Evolutionary conservation across 2,888 invertebrate species (phyloP).

Genomic region (Campopleginae sp.): DNA sequence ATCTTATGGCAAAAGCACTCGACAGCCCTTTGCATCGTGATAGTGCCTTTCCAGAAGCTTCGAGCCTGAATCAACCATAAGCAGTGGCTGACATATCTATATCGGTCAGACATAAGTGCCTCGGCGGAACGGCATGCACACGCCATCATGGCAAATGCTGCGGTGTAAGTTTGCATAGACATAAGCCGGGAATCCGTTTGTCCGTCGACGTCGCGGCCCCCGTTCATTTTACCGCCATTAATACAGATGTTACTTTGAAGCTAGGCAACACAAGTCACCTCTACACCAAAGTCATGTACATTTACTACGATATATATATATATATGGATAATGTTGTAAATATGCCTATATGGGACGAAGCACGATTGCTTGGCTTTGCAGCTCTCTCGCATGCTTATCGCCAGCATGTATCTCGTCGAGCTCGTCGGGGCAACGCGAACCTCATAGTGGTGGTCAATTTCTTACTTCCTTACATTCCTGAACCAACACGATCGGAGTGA

Average conservation of each 20-base stretch:
- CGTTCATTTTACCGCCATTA: constrained; percentile 65
- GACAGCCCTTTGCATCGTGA: background rate
- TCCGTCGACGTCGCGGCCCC: constrained; percentile 56
- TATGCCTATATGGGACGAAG: constrained; percentile 18
- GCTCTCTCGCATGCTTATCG: constrained; percentile 67
- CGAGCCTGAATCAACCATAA: constrained; percentile 12
- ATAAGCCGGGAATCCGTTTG: constrained; percentile 35
- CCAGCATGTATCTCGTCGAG: constrained; percentile 55
- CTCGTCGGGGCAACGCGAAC: constrained; percentile 26
- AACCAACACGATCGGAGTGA: background rate
- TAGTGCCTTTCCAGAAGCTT: constrained; percentile 16
- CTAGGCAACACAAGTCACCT: constrained; percentile 47
- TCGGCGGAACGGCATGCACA: constrained; percentile 54
- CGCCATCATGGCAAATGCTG: constrained; percentile 47
- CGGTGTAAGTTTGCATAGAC: constrained; percentile 16
- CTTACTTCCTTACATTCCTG: background rate
- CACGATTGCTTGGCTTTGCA: constrained; percentile 43
- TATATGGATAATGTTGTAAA: background rate
- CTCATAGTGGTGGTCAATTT: constrained; percentile 35
- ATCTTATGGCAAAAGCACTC: background rate
- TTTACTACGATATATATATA: constrained; percentile 15
- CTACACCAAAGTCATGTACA: constrained; percentile 13
- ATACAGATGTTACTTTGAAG: constrained; percentile 69
- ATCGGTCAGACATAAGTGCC: constrained; percentile 52
- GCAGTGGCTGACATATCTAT: constrained; percentile 51